Conservation (phyloP, 2,888 invertebrate genomes). For the Melinaea menophilus region DNA sequence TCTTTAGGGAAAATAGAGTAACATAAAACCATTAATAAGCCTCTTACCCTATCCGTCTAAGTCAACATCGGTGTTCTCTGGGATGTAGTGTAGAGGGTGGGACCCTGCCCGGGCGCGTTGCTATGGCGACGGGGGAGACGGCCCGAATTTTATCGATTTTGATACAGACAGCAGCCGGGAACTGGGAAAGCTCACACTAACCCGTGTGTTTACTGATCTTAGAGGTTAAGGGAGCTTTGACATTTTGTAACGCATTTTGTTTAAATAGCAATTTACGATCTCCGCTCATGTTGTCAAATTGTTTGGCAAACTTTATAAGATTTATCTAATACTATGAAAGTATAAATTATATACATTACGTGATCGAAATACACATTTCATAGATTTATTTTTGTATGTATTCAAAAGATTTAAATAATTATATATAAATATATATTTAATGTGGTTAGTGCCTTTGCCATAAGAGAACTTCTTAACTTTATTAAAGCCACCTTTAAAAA, state of each 20-base stretch:
- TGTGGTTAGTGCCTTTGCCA: not conserved
- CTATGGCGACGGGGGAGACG: conserved; percentile 71
- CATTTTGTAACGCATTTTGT: conserved; percentile 58
- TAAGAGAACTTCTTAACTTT: conserved; percentile 4
- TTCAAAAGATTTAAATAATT: too few species aligned
- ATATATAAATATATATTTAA: not conserved
- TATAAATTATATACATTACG: too few species aligned
- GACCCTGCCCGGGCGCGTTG: conserved; percentile 52
- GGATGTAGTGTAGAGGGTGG: conserved; percentile 52
- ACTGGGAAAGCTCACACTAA: conserved; percentile 65
- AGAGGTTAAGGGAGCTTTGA: conserved; percentile 70
- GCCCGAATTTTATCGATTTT: conserved; percentile 78
- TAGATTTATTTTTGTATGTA: too few species aligned
- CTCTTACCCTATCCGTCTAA: conserved; percentile 78
- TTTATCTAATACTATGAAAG: not conserved
- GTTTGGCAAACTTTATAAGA: not conserved
- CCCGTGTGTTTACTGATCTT: conserved; percentile 74
- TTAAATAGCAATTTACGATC: conserved; percentile 50
- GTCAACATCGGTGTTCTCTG: conserved; percentile 74
- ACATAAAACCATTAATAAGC: conserved; percentile 78
- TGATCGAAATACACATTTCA: too few species aligned
- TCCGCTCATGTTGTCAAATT: conserved; percentile 27
- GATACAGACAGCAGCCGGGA: conserved; percentile 73
- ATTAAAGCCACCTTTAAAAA: conserved; percentile 10
- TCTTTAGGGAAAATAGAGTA: conserved; percentile 56